Percentiles rank a stretch among this genome's conserved stretches.
These are phyloP conservation scores for Physocephala rufipes DNA, from an alignment of 2,888 invertebrate genomes.

Conservation along the genomic window DNA sequence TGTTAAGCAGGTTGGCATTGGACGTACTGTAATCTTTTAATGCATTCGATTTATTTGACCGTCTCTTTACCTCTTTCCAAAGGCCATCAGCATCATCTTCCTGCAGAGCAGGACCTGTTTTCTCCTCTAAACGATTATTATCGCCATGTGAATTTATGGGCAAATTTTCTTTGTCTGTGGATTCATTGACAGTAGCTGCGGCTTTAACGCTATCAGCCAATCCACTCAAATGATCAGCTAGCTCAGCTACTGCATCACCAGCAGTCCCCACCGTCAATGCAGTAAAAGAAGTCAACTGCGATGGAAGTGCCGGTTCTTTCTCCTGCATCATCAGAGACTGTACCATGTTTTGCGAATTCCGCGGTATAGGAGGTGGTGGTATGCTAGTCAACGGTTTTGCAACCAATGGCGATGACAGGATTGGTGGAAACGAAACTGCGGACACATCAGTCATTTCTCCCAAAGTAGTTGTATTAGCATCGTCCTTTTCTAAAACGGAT, in stretches of 20 bases:
- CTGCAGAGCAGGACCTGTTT: conserved; percentile 45
- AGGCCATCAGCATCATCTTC: conserved; percentile 59
- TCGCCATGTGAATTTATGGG: conserved; percentile 47
- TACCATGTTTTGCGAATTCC: conserved; percentile 67
- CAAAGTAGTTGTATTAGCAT: conserved; percentile 27
- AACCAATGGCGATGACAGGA: conserved; percentile 66
- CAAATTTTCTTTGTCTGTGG: neutral
- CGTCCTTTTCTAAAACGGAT: conserved; percentile 10
- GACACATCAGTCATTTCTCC: conserved; percentile 33
- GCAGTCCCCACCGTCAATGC: conserved; percentile 56
- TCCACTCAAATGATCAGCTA: conserved; percentile 62
- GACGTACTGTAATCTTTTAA: conserved; percentile 63
- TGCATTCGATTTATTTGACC: conserved; percentile 69
- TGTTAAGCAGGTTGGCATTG: conserved; percentile 49
- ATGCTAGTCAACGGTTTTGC: conserved; percentile 73
- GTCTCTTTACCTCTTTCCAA: conserved; percentile 71
- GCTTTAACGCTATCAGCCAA: conserved; percentile 60
- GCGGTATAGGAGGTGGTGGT: conserved; percentile 73
- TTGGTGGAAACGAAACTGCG: conserved; percentile 51
- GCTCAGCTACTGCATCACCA: conserved; percentile 54
- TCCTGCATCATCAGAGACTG: conserved; percentile 55
- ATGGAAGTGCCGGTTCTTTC: conserved; percentile 45
- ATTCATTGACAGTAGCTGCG: conserved; percentile 18
- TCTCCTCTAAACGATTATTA: conserved; percentile 43
- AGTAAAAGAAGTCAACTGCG: conserved; percentile 56